Conservation (phyloP, 2,888 invertebrate genomes). For the Acrobasis consociella region DNA sequence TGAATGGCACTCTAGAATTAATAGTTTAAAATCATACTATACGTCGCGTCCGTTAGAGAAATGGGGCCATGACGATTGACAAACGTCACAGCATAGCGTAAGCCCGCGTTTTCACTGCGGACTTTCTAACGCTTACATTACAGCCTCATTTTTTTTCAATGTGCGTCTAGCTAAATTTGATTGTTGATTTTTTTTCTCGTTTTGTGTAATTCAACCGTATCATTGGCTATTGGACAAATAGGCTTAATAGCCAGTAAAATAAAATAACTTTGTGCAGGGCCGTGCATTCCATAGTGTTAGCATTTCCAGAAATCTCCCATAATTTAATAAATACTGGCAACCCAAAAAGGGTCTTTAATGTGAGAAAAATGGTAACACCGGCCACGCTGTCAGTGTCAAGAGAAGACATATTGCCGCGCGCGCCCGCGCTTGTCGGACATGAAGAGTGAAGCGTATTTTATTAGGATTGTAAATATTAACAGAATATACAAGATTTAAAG, state of each 20-base stretch:
- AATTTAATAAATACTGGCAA: no score
- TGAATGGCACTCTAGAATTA: neutral
- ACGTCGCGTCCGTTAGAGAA: slow-evolving; percentile 22
- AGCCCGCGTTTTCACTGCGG: neutral
- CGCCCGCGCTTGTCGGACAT: no score
- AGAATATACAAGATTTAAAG: no score
- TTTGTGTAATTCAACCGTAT: slow-evolving; percentile 10
- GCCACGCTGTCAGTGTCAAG: no score
- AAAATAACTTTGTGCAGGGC: neutral
- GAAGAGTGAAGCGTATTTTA: no score
- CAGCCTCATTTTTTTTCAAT: neutral
- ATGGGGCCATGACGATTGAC: slow-evolving; percentile 46
- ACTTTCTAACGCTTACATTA: slow-evolving; percentile 4
- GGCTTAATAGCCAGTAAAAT: neutral
- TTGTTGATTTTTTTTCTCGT: neutral
- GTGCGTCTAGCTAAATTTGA: neutral
- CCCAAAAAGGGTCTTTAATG: no score
- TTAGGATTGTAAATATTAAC: no score
- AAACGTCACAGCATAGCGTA: slow-evolving; percentile 28
- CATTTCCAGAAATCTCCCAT: no score
- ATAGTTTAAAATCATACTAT: neutral
- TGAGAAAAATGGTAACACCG: no score
- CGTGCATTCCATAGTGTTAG: no score
- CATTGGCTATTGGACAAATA: neutral
- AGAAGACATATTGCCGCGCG: no score